Evolutionary conservation across 2,888 invertebrate species (phyloP).

Genomic region (Meliscaeva auricollis): DNA sequence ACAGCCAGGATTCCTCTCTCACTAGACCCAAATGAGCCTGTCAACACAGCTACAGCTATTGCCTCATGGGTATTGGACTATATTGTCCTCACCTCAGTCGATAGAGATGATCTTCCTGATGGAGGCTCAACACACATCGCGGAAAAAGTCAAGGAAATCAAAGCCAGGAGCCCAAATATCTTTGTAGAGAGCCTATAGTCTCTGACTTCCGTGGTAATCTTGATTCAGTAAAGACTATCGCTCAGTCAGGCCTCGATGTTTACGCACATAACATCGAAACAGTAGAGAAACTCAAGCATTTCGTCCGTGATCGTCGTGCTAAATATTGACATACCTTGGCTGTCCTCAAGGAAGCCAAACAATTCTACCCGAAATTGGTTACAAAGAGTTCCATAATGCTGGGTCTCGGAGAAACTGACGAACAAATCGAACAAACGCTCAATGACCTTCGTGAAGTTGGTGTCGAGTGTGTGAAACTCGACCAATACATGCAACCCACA

Average conservation of each 20-base stretch:
- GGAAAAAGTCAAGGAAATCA: constrained; percentile 95
- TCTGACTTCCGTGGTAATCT: constrained; percentile 97
- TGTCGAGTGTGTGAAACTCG: constrained; percentile 98
- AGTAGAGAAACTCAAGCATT: constrained; percentile 94
- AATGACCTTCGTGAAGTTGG: constrained; percentile 91
- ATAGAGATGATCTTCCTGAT: constrained; percentile 97
- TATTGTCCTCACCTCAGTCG: constrained; percentile 98
- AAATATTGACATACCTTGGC: constrained; percentile 95
- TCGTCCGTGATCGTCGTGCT: constrained; percentile 96
- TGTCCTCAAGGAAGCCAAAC: constrained; percentile 93
- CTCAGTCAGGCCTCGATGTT: constrained; percentile 94
- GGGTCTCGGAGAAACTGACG: constrained; percentile 96
- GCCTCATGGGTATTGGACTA: constrained; percentile 98
- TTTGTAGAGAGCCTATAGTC: constrained; percentile 97
- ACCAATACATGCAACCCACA: constrained; percentile 99
- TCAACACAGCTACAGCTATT: constrained; percentile 96
- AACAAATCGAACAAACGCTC: constrained; percentile 94
- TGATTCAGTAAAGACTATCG: constrained; percentile 90
- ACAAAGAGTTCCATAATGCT: constrained; percentile 99
- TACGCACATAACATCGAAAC: constrained; percentile 99
- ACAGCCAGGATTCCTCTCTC: constrained; percentile 95
- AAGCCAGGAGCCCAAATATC: constrained; percentile 92
- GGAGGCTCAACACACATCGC: constrained; percentile 98
- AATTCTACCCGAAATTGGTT: constrained; percentile 91
- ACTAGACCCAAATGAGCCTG: constrained; percentile 94